These are phyloP conservation scores for Diarsia mendica DNA, from an alignment of 2,888 invertebrate genomes.

Conservation along the genomic window DNA sequence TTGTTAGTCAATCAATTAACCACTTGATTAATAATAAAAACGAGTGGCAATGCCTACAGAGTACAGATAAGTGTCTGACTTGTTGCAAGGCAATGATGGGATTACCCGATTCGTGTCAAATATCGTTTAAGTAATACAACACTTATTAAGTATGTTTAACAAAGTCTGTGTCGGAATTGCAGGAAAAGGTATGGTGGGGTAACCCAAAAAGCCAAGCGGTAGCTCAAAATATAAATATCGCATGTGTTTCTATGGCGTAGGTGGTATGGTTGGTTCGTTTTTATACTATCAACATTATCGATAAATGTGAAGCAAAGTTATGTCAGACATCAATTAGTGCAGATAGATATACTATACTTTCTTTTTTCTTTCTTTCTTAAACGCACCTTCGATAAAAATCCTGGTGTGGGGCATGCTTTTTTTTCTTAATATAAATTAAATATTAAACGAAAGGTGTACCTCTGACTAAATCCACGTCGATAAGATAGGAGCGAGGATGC, in stretches of 20 bases:
- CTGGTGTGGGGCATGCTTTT: no score
- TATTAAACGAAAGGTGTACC: constrained; percentile 88
- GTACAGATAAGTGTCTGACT: not conserved
- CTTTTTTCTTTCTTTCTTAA: no score
- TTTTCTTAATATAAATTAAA: no score
- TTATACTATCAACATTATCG: no score
- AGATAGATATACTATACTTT: no score
- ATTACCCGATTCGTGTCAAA: not conserved
- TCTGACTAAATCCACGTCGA: constrained; percentile 98
- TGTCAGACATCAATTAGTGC: no score
- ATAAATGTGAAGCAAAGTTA: no score
- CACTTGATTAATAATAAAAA: not conserved
- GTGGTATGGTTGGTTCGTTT: no score
- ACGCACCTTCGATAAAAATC: no score
- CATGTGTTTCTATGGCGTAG: no score
- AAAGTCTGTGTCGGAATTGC: not conserved
- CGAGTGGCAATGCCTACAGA: not conserved
- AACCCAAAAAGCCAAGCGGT: no score
- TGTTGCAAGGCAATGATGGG: not conserved
- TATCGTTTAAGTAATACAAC: not conserved
- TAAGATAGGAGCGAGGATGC: constrained; percentile 97
- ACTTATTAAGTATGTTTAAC: not conserved
- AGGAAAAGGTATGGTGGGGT: not conserved
- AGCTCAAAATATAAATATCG: no score
- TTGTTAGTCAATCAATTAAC: not conserved